Evolutionary conservation across 2,797 vertebrate species (phyloP), one percentile per base, ranked within the genome.

Genomic region (Microchirus variegatus): DNA sequence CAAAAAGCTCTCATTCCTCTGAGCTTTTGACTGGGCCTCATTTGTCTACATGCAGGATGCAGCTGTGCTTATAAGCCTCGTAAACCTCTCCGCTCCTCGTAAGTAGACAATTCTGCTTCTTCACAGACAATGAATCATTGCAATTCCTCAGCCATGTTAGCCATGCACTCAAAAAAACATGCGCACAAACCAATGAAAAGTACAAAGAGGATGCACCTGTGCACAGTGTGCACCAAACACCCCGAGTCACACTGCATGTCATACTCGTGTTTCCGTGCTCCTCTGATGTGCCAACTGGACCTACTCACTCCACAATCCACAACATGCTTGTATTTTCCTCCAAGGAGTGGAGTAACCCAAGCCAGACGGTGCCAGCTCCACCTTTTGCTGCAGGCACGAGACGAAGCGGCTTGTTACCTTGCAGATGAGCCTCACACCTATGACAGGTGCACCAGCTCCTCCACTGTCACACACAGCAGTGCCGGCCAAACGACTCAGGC

Each of bases 361-460:
- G 55, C 69, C 75, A 73, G 71, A 75, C 77, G 48, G 66, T 58
- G 67, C 45, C 58, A 51, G 83, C 77, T 68, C 77, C 79, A 38
- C 86, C 81, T 77, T 72, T 53, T 55, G 85, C 86, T 89, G 68
- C 80, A 84, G 86, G 81, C 85, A 17, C 12, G 40, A 55, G 63
- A 46, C 76, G 70, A 81, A 81, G 75, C 77, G 63, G 72, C 63
- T 79, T 75, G 76, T 79, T 86, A 80, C 80, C 71, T 78, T 81
- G 68, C 88, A 87, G 88, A 85, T 86, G 86, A 82, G 73, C 55
- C 75, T 72, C 62, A 67, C 74, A 84, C 80, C 80, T 82, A 73
- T 77, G 82, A 81, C 88, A 90, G 86, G 85, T 90, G 81, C 71
- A 46, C n/a, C 38, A 0, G 66, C 72, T 64, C 52, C 53, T 62